These are phyloP conservation scores for Idaea dimidiata DNA, from an alignment of 2,888 invertebrate species.

Conservation along the genomic window DNA sequence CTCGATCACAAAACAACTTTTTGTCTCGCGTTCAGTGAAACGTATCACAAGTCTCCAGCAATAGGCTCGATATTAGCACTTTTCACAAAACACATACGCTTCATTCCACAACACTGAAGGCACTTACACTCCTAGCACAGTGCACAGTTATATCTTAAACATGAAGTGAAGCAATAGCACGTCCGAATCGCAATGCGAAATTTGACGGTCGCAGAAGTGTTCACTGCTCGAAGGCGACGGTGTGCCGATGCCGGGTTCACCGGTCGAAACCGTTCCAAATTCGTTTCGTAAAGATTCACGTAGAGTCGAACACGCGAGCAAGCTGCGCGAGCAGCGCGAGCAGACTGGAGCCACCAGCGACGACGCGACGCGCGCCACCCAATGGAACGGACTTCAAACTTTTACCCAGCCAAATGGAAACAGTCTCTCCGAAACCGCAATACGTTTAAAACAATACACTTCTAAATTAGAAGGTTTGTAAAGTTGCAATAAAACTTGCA, in stretches of 20 bases:
- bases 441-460: constrained; percentile 32
- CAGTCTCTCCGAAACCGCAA: constrained; percentile 34
- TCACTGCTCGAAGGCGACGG: constrained; percentile 66
- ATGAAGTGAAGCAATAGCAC: constrained; percentile 66
- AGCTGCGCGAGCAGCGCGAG: constrained; percentile 75
- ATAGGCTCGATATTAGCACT: constrained; percentile 62
- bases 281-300: constrained; percentile 52
- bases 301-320: constrained; percentile 58
- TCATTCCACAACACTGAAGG: constrained; percentile 69
- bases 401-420: constrained; percentile 68
- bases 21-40: constrained; percentile 66
- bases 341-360: constrained; percentile 67
- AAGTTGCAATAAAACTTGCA: constrained; percentile 69
- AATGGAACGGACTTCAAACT: constrained; percentile 72
- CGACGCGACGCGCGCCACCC: constrained; percentile 62
- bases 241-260: constrained; percentile 67
- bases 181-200: constrained; percentile 71
- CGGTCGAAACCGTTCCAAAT: constrained; percentile 73
- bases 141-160: constrained; percentile 71
- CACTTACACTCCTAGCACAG: constrained; percentile 65
- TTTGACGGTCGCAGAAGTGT: constrained; percentile 59
- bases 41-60: constrained; percentile 57
- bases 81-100: constrained; percentile 63
- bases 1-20: constrained; percentile 66
- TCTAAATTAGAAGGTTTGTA: constrained; percentile 57